Base-by-base conservation (phyloP, 2,113 vertebrate genomes). In the Dicerorhinus sumatrensis region DNA sequence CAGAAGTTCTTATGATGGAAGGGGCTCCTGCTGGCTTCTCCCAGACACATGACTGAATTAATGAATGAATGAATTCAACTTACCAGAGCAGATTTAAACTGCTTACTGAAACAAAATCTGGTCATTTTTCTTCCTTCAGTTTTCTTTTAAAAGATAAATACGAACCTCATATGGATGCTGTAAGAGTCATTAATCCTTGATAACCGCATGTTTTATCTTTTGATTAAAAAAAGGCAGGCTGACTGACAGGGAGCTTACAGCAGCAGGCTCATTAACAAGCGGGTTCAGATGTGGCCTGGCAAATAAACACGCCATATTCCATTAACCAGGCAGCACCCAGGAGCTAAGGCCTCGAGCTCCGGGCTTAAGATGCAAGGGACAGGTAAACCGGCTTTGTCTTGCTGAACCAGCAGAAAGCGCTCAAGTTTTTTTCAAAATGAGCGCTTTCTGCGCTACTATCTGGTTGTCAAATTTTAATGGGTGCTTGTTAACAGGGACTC, bases 21-120 rank as follows among this genome's bases (percentile, higher is more conserved):
- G 98, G 97, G 97, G 98, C 97, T 98, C 98, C 98, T 97, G 98
- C 98, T 98, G 98, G 96, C 97, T 98, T 97, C 98, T 98, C 98
- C 97, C 98, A 98, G 98, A 97, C 98, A 98, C 96, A 84, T 54
- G 95, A 96, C 98, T 96, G 98, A 99, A 97, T 98, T 98, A 99
- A 98, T 99, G 98, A 99, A 98, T 99, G 98, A 98, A 97, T 79
- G 73, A 98, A 98, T 93, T 97, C 98, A 96, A 98, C 97, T 97
- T 98, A 98, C 98, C 98, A 98, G 98, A 97, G 95, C 98, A 97
- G 97, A 98, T 98, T 98, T 98, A 98, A 98, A 99, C 98, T 99
- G 98, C 98, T 99, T 98, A 97, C 98, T 92, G 98, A 98, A 98
- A 98, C 98, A 98, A 98, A 98, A 98, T 98, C 98, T 98, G 96